Base-by-base conservation (phyloP, 2,113 vertebrate genomes). In the Carollia perspicillata region DNA sequence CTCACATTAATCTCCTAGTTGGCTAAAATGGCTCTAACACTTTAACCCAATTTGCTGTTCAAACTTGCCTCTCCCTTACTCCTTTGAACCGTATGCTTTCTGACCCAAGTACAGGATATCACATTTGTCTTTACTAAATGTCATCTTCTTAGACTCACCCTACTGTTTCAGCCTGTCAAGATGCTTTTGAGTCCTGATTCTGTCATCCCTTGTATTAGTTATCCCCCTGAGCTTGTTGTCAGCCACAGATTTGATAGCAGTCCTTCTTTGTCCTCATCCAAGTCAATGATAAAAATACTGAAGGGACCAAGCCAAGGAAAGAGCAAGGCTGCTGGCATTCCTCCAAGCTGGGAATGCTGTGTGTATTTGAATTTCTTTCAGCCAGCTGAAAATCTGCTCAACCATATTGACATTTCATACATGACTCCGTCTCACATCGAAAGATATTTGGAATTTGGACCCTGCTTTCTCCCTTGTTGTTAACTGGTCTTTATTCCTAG, bases 121-220 rank as follows among this genome's bases (percentile, higher is more conserved):
- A 3, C 40, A 92, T 97, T 97, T 95, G 81, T 92, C 87, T 94
- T 90, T 96, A 92, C 90, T 88, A 95, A 97, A 81, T 85, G 68
- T 65, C 94, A 88, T 71, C 71, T 93, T 87, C 75, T 88, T 66
- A 92, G 35, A 55, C 28, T 81, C 55, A 84, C 26, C 42, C 20
- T 51, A 60, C 49, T 79, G 22, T 55, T 84, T 65, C 71, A 69
- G 28, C 28, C 37, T 96, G 95, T 95, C 96, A 95, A 5, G 78
- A 84, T 72, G 66, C 26, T 58, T 97, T 93, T 55, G 75, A 80
- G 84, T 95, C 68, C 90, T 90, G 75, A 75, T 68, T 68, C 72
- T 97, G 92, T 90, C 95, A 81, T 90, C 6, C 12, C 6, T 0
- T 53, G 28, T 84, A n/a, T 89, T 71, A 65, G 63, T 77, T 87